Conservation (phyloP, 2,113 vertebrate genomes). For the Chauna torquata region DNA sequence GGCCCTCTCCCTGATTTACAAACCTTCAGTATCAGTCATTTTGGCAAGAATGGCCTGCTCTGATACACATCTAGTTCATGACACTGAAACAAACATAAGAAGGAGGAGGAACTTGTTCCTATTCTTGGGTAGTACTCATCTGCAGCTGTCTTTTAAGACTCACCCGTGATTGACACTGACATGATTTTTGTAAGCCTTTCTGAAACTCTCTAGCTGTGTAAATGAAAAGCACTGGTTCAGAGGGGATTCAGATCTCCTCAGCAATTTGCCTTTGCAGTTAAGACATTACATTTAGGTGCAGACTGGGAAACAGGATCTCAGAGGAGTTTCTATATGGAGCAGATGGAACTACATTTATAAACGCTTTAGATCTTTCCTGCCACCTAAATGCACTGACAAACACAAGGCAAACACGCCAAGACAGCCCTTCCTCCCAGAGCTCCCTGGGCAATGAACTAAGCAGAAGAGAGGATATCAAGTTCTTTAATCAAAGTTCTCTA, state of each 20-base stretch:
- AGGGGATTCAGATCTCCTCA: neutral
- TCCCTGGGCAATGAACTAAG: fast-evolving
- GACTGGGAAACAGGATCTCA: neutral
- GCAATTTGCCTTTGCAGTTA: neutral
- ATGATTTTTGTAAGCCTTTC: neutral
- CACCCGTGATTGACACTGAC: neutral
- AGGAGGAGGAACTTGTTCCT: neutral
- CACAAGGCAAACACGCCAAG: neutral
- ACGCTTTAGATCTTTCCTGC: neutral
- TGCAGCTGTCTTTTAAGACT: neutral
- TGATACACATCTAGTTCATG: neutral
- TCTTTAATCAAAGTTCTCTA: neutral
- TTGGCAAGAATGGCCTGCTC: neutral
- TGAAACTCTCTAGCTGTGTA: neutral
- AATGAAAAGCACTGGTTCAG: neutral
- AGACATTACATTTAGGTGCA: neutral
- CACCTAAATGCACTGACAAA: neutral
- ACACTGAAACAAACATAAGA: neutral
- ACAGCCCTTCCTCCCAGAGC: neutral
- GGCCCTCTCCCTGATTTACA: neutral
- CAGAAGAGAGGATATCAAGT: neutral
- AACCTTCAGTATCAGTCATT: neutral
- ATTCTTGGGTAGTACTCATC: neutral
- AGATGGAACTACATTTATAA: neutral
- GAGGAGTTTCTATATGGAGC: neutral